Conservation (phyloP, 2,113 vertebrate genomes). For the Lophius piscatorius region DNA sequence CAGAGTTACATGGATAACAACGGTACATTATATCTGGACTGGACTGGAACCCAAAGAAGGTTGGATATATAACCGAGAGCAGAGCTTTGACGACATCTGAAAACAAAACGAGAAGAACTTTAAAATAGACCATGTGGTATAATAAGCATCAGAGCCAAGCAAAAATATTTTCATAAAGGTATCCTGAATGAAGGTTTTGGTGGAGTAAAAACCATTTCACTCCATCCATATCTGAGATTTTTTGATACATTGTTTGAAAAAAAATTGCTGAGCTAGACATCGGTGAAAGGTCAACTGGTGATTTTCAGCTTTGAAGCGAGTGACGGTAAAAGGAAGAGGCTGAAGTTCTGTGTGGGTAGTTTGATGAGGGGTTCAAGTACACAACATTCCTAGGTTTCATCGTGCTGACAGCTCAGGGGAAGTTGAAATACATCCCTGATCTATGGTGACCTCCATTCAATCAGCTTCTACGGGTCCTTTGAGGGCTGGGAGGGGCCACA, state of each 20-base stretch:
- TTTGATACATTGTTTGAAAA: too few species aligned
- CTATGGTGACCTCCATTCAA: constrained; percentile 48
- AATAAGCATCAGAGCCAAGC: background rate
- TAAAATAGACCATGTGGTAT: background rate
- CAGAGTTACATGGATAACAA: background rate
- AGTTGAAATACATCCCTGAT: constrained; percentile 54
- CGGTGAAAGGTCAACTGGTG: too few species aligned
- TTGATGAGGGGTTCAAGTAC: constrained; percentile 25
- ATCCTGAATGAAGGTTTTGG: too few species aligned
- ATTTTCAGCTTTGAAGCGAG: background rate
- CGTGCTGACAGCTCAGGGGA: constrained; percentile 39
- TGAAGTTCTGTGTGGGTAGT: background rate
- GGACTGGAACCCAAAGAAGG: background rate
- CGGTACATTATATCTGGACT: background rate
- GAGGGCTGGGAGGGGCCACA: constrained; percentile 26
- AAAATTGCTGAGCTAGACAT: too few species aligned
- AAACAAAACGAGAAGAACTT: background rate
- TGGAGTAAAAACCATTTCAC: too few species aligned
- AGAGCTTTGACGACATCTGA: background rate
- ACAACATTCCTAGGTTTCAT: constrained; percentile 36
- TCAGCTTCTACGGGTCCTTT: constrained; percentile 40
- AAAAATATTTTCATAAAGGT: background rate
- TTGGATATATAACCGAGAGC: background rate
- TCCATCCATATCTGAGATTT: too few species aligned
- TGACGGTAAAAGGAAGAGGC: background rate